A percentile compares a stretch with the other conserved stretches of the same genome.
Conservation (phyloP, 1,140 invertebrate species). For the Drosophila tsacasi region DNA sequence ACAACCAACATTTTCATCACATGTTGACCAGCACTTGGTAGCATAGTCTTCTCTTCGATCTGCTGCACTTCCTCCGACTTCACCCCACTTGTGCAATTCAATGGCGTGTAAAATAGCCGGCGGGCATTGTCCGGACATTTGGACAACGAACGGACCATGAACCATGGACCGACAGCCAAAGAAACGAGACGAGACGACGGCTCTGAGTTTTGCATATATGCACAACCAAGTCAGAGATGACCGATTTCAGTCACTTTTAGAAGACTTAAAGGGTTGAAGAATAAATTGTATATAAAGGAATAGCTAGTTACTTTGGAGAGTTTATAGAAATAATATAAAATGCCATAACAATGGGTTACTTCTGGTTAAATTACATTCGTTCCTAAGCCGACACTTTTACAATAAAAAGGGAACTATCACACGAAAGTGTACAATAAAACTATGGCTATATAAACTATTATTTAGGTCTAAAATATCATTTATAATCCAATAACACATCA, state of each 20-base stretch:
- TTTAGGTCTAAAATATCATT: too few relatives aligned
- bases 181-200: constrained; percentile 48
- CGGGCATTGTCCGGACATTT: constrained; percentile 52
- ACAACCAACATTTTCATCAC: constrained; percentile 41
- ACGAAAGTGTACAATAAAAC: too few relatives aligned
- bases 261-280: background rate
- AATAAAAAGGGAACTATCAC: background rate
- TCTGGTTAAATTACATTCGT: background rate
- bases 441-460: too few relatives aligned
- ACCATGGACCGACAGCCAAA: constrained; percentile 20
- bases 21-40: constrained; percentile 47
- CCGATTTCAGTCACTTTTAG: constrained; percentile 7
- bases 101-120: constrained; percentile 82
- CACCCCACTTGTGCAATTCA: constrained; percentile 69
- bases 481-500: too few relatives aligned
- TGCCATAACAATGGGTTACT: background rate
- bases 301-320: background rate
- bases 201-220: constrained; percentile 36
- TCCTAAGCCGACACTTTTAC: too few relatives aligned
- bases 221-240: constrained; percentile 48
- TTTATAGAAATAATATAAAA: background rate
- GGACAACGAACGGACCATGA: constrained; percentile 21
- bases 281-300: background rate
- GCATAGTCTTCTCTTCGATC: constrained; percentile 3
- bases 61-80: constrained; percentile 18